These are phyloP conservation scores for Regulus satrapa DNA, from an alignment of 2,113 vertebrate genomes.

Conservation along the genomic window DNA sequence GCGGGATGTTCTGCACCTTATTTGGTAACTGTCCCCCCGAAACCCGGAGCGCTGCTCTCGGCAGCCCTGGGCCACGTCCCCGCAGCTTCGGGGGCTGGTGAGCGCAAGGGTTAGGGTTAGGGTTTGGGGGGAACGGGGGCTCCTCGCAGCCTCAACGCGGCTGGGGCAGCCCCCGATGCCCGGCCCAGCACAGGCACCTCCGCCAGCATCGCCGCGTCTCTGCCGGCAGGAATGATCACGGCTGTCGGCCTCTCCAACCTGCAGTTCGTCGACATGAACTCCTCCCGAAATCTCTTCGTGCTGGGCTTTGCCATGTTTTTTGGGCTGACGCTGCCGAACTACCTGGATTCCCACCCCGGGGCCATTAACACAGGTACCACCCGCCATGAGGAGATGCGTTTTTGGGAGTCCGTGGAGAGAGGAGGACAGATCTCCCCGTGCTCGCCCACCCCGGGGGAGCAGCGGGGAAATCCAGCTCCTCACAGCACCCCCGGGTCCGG, in stretches of 20 bases:
- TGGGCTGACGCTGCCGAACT: conserved; percentile 87
- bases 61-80: accelerated
- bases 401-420: accelerated
- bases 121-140: neutral
- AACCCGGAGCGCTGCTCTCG: accelerated
- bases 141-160: neutral
- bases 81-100: accelerated
- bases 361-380: conserved; percentile 86
- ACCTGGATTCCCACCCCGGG: conserved; percentile 82
- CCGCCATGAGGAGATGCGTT: accelerated
- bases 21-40: conserved; percentile 78
- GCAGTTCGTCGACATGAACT: conserved; percentile 95
- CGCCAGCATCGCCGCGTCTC: neutral
- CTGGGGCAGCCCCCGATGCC: neutral
- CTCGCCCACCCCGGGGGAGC: neutral
- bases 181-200: neutral
- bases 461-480: neutral
- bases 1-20: conserved; percentile 96
- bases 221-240: conserved; percentile 90
- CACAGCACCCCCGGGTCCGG: accelerated
- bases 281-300: conserved; percentile 94
- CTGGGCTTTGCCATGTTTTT: conserved; percentile 96
- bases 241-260: conserved; percentile 95
- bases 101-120: accelerated
- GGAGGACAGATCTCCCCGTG: accelerated